Evolutionary conservation across 2,797 vertebrate genomes (phyloP), one percentile per base, ranked within the genome.

Genomic region (Octomys mimax): DNA sequence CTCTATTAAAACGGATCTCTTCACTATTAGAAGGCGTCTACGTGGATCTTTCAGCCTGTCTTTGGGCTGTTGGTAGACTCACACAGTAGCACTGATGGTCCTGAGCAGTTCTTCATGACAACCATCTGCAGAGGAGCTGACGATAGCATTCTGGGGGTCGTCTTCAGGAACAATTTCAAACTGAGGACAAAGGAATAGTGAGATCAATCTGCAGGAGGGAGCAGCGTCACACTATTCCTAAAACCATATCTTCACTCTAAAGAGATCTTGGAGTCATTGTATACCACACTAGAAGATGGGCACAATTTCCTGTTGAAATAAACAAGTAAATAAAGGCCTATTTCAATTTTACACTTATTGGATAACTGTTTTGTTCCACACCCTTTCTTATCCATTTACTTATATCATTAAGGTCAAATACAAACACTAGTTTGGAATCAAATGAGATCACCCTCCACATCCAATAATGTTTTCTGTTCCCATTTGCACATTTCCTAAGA

Each of bases 121-220:
- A 2, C 98, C 98, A 12, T 99, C 98, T 0, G 99, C 99, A 0
- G 99, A 99, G 9, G 98, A 98, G 21, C 99, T 98, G 49, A 98
- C 98, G 0, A 99, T 99, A 73, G 99, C 98, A n/a, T 99, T 99
- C 95, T 99, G 99, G 12, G 99, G 99, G 91, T 99, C 99, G 1
- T 99, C 99, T 97, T 99, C 99, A 1, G 99, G 99, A 19, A 99
- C 99, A 18, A 99, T 99, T 98, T 99, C 99, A 98, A 99, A 99
- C 99, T 99, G 96, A 33, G 86, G 84, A 90, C n/a, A 95, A 94
- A 97, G 13, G 46, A 92, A 68, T 59, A 92, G 61, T 59, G 2
- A 93, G 75, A 6, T 57, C 46, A 82, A 12, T 57, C 42, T 46
- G 89, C 9, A 62, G 54, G 62, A 77, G 57, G 42, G 92, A 75